Base-by-base conservation (phyloP, 2,888 invertebrate genomes). In the Epirrhoe alternata region DNA sequence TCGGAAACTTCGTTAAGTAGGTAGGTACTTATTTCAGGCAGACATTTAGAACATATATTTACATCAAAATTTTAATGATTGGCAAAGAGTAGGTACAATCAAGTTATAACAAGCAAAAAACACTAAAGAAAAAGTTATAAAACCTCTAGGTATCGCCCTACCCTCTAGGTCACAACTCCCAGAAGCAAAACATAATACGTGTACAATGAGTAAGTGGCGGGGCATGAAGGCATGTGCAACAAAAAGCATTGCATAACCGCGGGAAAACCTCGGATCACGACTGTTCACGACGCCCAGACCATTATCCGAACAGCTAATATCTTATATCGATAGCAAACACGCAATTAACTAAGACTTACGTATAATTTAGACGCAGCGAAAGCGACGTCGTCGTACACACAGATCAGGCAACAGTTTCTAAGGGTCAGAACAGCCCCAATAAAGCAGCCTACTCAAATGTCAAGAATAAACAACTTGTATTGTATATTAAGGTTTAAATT, bases 261-360 rank as follows among this genome's bases (percentile, higher is more conserved):
- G 79, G 79, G 82, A 82, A 83, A 85, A 83, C 82, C 79, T 81
- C 75, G 73, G 80, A 85, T 87, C 88, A 89, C 88, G 87, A 88
- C 61, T 52, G 57, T 56, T 53, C 65, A 65, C 82, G 81, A 76
- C 82, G 82, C 81, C 80, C 78, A 56, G 58, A 38, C 72, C 68
- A 71, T 71, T 71, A 73, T 65, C 59, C 54, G 77, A 81, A 81
- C 82, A 82, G 77, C 77, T 81, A 81, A 83, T 81, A 78, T 78
- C 78, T 81, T 80, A 82, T 81, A 79, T 78, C 80, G 82, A 82
- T 83, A 82, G 70, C 72, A 69, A 88, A 86, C 84, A 86, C 75
- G 84, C 84, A 85, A 88, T 88, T 86, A 86, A 83, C 83, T 79
- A 74, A 75, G 77, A 72, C 70, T 69, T 74, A 74, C 79, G 81